Evolutionary conservation across 2,113 vertebrate genomes (phyloP).

Genomic region (Trichechus manatus): DNA sequence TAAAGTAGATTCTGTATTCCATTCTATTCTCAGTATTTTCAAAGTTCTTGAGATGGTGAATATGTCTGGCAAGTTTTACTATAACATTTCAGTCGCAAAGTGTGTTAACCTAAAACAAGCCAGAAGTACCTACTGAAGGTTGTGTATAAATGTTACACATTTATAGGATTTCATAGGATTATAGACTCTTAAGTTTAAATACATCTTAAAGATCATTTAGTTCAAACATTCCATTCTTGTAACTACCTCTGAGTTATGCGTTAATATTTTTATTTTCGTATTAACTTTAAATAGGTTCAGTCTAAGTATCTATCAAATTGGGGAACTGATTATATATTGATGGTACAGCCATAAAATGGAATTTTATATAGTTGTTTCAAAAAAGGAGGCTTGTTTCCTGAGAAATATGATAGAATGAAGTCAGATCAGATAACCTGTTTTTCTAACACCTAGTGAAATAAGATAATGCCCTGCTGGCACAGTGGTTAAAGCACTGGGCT

Average conservation of each 20-base stretch:
- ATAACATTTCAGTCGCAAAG: conserved; percentile 13
- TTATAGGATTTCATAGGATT: conserved; percentile 12
- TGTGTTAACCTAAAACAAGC: conserved; percentile 33
- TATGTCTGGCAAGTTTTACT: conserved; percentile 44
- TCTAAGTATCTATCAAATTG: neutral
- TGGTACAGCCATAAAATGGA: neutral
- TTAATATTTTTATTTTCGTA: conserved; percentile 49
- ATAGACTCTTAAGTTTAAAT: conserved; percentile 26
- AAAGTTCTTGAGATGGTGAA: conserved; percentile 25
- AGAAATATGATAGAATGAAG: conserved; percentile 7
- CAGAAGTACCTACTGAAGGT: conserved; percentile 37
- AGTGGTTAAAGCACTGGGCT: neutral
- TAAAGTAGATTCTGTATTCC: conserved; percentile 32
- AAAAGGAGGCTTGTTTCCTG: conserved; percentile 1
- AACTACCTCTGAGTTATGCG: neutral
- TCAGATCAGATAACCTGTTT: conserved; percentile 33
- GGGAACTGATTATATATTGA: neutral
- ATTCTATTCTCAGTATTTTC: conserved; percentile 48
- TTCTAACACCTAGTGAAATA: conserved; percentile 47
- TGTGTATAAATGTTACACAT: neutral
- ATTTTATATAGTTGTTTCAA: conserved; percentile 33
- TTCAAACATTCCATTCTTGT: neutral
- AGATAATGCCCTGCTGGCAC: neutral
- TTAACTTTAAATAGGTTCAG: conserved; percentile 11
- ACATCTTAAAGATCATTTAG: conserved; percentile 9